A percentile compares a stretch with the other conserved stretches of the same genome.
Evolutionary conservation across 1,140 invertebrate species (phyloP).

Genomic region (Oppia nitens): DNA sequence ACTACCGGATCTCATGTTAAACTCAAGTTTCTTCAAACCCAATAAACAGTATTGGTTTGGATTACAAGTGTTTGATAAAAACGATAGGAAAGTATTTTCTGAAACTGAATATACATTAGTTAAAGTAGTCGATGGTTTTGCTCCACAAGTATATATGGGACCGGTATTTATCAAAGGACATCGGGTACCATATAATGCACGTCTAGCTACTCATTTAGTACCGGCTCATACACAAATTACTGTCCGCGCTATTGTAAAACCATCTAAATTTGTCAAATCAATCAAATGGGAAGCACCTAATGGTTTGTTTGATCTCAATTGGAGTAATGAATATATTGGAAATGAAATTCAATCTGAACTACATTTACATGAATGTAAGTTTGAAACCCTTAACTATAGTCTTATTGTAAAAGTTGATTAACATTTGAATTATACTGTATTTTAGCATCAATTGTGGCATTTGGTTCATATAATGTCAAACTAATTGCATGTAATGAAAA

Average conservation of each 20-base stretch:
- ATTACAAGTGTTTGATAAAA: conserved; percentile 20
- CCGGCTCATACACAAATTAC: conserved; percentile 10
- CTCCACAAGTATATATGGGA: conserved; percentile 18
- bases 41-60: conserved; percentile 18
- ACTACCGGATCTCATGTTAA: background rate
- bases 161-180: conserved; percentile 12
- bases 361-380: conserved; percentile 12
- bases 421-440: too few relatives aligned
- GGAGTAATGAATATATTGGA: conserved; percentile 1
- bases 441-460: conserved; percentile 16
- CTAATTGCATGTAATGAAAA: conserved; percentile 18
- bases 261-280: background rate
- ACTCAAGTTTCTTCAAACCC: conserved; percentile 15
- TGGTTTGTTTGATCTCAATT: conserved; percentile 11
- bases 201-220: conserved; percentile 9
- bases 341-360: conserved; percentile 13
- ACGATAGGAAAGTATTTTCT: conserved; percentile 16
- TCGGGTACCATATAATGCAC: conserved; percentile 10
- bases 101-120: conserved; percentile 15
- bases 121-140: conserved; percentile 15
- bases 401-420: too few relatives aligned
- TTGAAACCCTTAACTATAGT: too few relatives aligned
- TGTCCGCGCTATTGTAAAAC: conserved; percentile 4
- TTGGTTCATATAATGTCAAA: conserved; percentile 20
- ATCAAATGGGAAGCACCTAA: conserved; percentile 13